phyloP scores from a whole-genome alignment of 2,113 vertebrate genomes.

The Fregata magnificens region DNA sequence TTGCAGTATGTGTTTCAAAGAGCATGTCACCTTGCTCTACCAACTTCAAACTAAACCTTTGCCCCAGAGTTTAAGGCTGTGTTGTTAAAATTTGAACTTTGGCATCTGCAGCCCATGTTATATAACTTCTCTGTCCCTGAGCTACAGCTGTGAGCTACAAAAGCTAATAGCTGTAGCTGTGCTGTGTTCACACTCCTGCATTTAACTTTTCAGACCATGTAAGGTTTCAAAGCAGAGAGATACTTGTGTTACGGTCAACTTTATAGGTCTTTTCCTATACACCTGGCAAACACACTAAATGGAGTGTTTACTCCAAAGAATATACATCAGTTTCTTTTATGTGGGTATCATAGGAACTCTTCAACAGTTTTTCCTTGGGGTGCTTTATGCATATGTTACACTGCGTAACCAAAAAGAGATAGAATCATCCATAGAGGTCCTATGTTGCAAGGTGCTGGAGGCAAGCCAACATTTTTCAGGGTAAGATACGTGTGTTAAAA shows the following conservation, averaged over 20 bases:
- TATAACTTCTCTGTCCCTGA: not conserved
- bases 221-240: not conserved
- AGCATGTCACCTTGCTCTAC: not conserved
- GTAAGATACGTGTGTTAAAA: not conserved
- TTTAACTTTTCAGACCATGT: not conserved
- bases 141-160: not conserved
- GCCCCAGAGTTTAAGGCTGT: not conserved
- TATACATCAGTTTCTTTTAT: not conserved
- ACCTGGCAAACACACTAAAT: not conserved
- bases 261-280: not conserved
- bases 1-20: not conserved
- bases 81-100: not conserved
- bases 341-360: not conserved
- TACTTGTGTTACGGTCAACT: not conserved
- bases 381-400: not conserved
- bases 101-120: not conserved
- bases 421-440: not conserved
- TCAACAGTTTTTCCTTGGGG: not conserved
- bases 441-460: not conserved
- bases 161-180: not conserved
- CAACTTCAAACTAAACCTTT: not conserved
- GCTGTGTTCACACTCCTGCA: not conserved
- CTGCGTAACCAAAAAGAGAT: not conserved
- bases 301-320: not conserved
- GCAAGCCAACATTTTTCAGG: not conserved